Percentiles rank a stretch among this genome's conserved stretches.
These are phyloP conservation scores for Drosophila grimshawi DNA, from an alignment of 1,140 invertebrate species.

Conservation along the genomic window DNA sequence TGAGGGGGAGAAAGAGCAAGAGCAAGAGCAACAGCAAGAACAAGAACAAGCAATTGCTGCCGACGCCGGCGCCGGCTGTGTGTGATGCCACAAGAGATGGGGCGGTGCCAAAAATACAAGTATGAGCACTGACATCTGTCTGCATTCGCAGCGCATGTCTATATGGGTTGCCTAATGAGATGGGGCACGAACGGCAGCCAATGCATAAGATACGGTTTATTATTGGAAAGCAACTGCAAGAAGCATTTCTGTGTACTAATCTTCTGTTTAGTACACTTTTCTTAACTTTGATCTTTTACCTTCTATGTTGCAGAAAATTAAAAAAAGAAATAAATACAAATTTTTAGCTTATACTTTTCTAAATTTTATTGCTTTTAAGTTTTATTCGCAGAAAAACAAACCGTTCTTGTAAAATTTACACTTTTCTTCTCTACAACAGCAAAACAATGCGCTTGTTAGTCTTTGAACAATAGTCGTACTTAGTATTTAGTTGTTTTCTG, in stretches of 20 bases:
- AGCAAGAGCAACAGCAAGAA: not conserved
- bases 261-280: not conserved
- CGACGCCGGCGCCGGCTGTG: not conserved
- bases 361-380: not conserved
- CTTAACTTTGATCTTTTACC: conserved; percentile 11
- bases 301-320: not conserved
- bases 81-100: conserved; percentile 9
- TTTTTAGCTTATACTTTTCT: not conserved
- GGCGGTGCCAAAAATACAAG: conserved; percentile 66
- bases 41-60: not conserved
- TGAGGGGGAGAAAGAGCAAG: not conserved
- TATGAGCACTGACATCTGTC: conserved; percentile 46
- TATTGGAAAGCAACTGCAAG: conserved; percentile 7
- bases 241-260: not conserved
- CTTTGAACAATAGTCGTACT: not conserved
- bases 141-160: conserved; percentile 10
- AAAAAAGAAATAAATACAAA: not conserved
- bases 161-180: conserved; percentile 36
- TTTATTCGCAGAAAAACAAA: too few species aligned
- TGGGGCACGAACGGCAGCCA: conserved; percentile 27
- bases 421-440: too few species aligned
- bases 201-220: conserved; percentile 30
- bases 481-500: not conserved
- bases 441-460: not conserved
- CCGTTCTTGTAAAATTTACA: too few species aligned